phyloP scores from a whole-genome alignment of 1,140 invertebrate species.

The Atopsyche davidsoni region DNA sequence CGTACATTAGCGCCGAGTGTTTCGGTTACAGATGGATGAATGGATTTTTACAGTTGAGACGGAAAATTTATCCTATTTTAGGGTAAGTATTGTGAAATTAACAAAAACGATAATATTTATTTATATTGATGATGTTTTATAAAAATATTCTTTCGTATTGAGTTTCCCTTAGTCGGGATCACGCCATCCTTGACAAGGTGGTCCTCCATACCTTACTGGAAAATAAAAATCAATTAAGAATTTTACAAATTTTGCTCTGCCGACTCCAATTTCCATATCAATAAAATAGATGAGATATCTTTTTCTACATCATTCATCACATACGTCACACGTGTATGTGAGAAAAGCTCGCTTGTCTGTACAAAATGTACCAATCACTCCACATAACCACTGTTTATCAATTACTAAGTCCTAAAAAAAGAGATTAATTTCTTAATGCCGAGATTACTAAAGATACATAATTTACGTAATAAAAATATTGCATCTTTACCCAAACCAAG shows the following conservation, averaged over 20 bases:
- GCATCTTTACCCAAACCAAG: too few species aligned
- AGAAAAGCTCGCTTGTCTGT: not conserved
- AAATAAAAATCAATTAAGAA: constrained; percentile 16
- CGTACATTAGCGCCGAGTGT: not conserved
- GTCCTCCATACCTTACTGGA: constrained; percentile 30
- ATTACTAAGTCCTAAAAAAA: not conserved
- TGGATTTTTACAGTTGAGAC: not conserved
- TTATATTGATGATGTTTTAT: not conserved
- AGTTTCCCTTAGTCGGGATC: constrained; percentile 1
- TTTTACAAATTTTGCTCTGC: not conserved
- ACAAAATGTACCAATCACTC: not conserved
- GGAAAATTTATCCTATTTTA: not conserved
- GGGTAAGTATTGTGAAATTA: not conserved
- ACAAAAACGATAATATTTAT: not conserved
- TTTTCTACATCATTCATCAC: not conserved
- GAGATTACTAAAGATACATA: too few species aligned
- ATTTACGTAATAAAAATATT: too few species aligned
- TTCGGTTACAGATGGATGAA: too few species aligned
- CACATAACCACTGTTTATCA: not conserved
- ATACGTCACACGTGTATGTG: not conserved
- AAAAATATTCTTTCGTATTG: not conserved
- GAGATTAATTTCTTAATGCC: too few species aligned
- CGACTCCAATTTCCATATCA: not conserved
- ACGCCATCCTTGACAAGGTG: constrained; percentile 24
- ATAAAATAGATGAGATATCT: not conserved